These are phyloP conservation scores for Mormyrops boulengeri DNA, from an alignment of 2,797 vertebrate genomes.

Conservation along the genomic window DNA sequence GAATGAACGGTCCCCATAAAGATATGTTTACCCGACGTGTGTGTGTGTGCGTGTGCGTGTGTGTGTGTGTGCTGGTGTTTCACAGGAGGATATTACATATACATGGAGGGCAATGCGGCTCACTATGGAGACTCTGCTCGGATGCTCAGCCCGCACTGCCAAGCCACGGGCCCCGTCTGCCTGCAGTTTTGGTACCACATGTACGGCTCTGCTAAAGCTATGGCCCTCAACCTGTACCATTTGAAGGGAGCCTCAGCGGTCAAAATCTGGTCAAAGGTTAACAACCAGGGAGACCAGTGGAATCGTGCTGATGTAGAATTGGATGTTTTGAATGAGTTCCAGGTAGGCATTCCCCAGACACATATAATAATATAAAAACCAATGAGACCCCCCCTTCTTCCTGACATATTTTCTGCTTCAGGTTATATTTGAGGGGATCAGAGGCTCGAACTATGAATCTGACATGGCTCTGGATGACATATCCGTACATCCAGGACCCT, in stretches of 20 bases:
- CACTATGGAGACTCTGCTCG: conserved; percentile 55
- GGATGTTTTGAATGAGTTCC: conserved; percentile 36
- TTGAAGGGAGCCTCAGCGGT: conserved; percentile 19
- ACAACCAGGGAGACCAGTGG: conserved; percentile 62
- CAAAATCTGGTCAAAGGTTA: conserved; percentile 54
- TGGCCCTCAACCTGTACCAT: conserved; percentile 60
- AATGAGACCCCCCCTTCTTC: neutral
- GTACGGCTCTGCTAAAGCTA: conserved; percentile 56
- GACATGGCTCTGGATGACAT: conserved; percentile 74
- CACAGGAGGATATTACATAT: conserved; percentile 64
- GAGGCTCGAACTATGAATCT: conserved; percentile 58
- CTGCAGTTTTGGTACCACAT: conserved; percentile 76
- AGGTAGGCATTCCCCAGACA: conserved; percentile 46
- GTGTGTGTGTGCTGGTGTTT: neutral
- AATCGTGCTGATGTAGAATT: conserved; percentile 49
- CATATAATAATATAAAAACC: neutral
- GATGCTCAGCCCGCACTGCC: conserved; percentile 61
- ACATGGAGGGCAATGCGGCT: conserved; percentile 52
- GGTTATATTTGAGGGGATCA: conserved; percentile 69
- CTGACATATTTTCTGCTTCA: conserved; percentile 35
- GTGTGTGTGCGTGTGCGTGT: neutral
- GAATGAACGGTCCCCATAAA: neutral
- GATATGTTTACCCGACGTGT: neutral
- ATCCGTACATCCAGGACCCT: conserved; percentile 54
- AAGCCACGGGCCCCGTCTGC: conserved; percentile 53